Conservation (phyloP, 2,797 vertebrate species). For the Holocentrus rufus region DNA sequence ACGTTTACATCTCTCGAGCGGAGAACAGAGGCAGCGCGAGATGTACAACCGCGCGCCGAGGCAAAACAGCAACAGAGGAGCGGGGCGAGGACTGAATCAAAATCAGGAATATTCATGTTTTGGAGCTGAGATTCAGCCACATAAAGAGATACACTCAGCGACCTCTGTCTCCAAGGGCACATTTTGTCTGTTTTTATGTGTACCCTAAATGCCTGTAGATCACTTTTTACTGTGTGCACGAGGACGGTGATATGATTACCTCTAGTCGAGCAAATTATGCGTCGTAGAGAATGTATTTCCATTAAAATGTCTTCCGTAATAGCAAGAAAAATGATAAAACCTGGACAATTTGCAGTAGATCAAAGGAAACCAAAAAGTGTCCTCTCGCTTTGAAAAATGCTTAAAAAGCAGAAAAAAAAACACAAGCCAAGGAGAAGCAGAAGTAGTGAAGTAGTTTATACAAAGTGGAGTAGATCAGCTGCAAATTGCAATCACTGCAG, state of each 20-base stretch:
- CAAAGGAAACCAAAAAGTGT: background rate
- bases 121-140: background rate
- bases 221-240: background rate
- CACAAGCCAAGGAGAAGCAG: background rate
- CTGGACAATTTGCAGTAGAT: background rate
- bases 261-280: background rate
- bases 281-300: background rate
- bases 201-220: background rate
- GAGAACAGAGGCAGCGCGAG: slow-evolving; percentile 4
- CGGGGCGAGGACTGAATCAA: background rate
- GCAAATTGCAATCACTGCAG: slow-evolving; percentile 6
- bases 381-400: background rate
- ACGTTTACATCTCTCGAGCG: background rate
- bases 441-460: background rate
- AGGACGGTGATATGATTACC: slow-evolving; percentile 10
- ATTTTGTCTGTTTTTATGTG: background rate
- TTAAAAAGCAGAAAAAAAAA: background rate
- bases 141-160: background rate
- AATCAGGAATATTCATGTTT: slow-evolving; percentile 6
- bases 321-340: slow-evolving; percentile 5
- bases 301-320: slow-evolving; percentile 7
- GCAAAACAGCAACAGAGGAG: slow-evolving; percentile 23
- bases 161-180: slow-evolving; percentile 4
- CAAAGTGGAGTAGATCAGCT: background rate
- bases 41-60: background rate